A percentile compares a stretch with the other conserved stretches of the same genome.
phyloP scores from a whole-genome alignment of 2,113 vertebrate species.

The Peromyscus polionotus region DNA sequence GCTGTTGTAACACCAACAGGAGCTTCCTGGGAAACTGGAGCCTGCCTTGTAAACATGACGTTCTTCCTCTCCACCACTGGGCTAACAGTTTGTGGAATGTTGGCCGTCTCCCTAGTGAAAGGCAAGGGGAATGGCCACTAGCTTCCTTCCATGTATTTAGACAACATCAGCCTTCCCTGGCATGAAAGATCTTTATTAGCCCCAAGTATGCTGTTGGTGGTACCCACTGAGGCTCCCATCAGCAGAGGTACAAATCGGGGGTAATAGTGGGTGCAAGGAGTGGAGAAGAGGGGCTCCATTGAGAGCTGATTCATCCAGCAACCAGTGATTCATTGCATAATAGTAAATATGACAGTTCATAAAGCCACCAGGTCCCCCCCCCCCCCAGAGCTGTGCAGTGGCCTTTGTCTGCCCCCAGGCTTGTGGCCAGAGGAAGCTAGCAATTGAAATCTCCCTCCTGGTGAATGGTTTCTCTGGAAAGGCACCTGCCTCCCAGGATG shows the following conservation, averaged over 20 bases:
- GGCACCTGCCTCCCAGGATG: background rate
- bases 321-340: constrained; percentile 72
- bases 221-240: background rate
- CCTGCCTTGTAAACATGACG: constrained; percentile 3
- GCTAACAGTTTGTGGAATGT: background rate
- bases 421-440: constrained; percentile 50
- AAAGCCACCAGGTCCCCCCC: constrained; percentile 32
- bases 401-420: constrained; percentile 67
- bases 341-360: constrained; percentile 69
- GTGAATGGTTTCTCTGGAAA: background rate
- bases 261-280: constrained; percentile 45
- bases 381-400: constrained; percentile 67
- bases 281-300: background rate
- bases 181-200: background rate
- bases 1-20: background rate
- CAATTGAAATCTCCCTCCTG: constrained; percentile 43
- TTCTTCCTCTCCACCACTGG: constrained; percentile 48
- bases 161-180: background rate
- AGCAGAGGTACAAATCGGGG: background rate
- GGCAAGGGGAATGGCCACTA: constrained; percentile 41
- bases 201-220: background rate
- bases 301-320: constrained; percentile 57
- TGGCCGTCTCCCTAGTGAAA: constrained; percentile 59
- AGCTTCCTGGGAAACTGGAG: constrained; percentile 22
- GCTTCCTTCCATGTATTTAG: constrained; percentile 21